These are phyloP conservation scores for Takifugu bimaculatus DNA, from an alignment of 2,113 vertebrate species.

Conservation along the genomic window DNA sequence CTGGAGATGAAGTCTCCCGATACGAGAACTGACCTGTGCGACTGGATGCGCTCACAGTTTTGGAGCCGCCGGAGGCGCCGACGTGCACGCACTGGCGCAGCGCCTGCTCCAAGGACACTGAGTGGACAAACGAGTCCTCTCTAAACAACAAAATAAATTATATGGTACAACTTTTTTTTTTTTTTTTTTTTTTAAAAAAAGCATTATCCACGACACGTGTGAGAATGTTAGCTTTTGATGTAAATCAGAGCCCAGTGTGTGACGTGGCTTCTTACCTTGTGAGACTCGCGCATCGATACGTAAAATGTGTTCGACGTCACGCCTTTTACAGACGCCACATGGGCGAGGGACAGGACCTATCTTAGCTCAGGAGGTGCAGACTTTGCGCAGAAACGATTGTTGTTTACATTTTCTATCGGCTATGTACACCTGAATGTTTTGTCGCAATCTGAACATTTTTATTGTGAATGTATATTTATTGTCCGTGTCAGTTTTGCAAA, in stretches of 20 bases:
- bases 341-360: slow-evolving; percentile 29
- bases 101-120: slow-evolving; percentile 31
- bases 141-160: background rate
- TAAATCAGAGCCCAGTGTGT: slow-evolving; percentile 49
- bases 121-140: slow-evolving; percentile 13
- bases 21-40: slow-evolving; percentile 12
- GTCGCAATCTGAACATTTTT: slow-evolving; percentile 57
- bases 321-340: slow-evolving; percentile 36
- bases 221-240: slow-evolving; percentile 56
- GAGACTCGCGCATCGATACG: slow-evolving; percentile 43
- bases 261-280: slow-evolving; percentile 59
- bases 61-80: slow-evolving; percentile 22
- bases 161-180: too few species aligned
- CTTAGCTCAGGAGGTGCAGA: slow-evolving; percentile 10
- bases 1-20: slow-evolving; percentile 19
- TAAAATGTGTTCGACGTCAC: slow-evolving; percentile 57
- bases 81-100: slow-evolving; percentile 17
- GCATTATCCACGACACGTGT: slow-evolving; percentile 31
- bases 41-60: slow-evolving; percentile 15
- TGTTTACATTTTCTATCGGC: slow-evolving; percentile 72
- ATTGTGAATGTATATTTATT: slow-evolving; percentile 76
- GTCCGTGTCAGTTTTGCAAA: slow-evolving; percentile 50
- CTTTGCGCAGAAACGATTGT: slow-evolving; percentile 8
- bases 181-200: background rate
- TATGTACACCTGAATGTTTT: slow-evolving; percentile 64